phyloP scores from a whole-genome alignment of 1,140 invertebrate genomes.

The Sitophilus oryzae region DNA sequence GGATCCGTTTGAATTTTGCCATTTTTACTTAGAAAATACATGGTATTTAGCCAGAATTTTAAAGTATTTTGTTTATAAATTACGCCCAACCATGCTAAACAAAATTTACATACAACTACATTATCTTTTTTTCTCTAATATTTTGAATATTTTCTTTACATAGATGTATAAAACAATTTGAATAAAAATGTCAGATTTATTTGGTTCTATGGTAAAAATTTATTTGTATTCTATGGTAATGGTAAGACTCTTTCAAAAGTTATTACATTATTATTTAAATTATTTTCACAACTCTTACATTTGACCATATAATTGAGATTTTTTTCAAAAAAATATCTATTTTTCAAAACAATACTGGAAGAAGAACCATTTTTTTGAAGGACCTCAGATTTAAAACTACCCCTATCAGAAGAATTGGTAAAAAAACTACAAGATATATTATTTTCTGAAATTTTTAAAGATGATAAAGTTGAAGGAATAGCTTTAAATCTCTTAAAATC shows the following conservation, averaged over 20 bases:
- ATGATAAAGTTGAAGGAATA: conserved; percentile 27
- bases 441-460: conserved; percentile 32
- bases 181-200: conserved; percentile 48
- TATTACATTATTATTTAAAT: conserved; percentile 38
- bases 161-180: conserved; percentile 48
- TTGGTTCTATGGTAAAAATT: conserved; percentile 47
- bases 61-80: conserved; percentile 20
- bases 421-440: conserved; percentile 35
- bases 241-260: conserved; percentile 50
- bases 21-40: conserved; percentile 34
- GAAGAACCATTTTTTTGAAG: conserved; percentile 38
- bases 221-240: conserved; percentile 49
- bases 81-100: conserved; percentile 49
- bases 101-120: conserved; percentile 49
- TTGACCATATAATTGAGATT: conserved; percentile 41
- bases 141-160: conserved; percentile 44
- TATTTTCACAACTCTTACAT: conserved; percentile 50
- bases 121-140: conserved; percentile 44
- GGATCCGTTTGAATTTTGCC: conserved; percentile 37
- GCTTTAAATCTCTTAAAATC: conserved; percentile 47
- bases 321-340: conserved; percentile 42
- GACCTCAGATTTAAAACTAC: conserved; percentile 51
- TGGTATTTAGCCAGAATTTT: conserved; percentile 39
- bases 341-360: conserved; percentile 33
- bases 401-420: conserved; percentile 30